A percentile compares a stretch with the other conserved stretches of the same genome.
Conservation (phyloP, 2,888 invertebrate species). For the Sinhomidia bicolor region DNA sequence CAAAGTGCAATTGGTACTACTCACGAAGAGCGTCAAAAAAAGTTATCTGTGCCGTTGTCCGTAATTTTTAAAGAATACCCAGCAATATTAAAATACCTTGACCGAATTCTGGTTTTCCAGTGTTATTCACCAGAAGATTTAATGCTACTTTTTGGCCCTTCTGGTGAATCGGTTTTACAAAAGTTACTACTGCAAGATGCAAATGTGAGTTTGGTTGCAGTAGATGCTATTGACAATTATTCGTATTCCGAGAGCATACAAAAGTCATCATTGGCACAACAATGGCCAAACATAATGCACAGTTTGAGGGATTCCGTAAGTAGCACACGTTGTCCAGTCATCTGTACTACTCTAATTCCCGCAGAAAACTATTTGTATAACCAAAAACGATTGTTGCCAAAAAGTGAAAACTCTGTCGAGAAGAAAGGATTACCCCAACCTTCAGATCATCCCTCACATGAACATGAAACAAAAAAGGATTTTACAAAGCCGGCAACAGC, state of each 20-base stretch:
- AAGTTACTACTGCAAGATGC: constrained; percentile 55
- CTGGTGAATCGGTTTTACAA: constrained; percentile 61
- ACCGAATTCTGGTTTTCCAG: constrained; percentile 62
- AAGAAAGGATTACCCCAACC: not conserved
- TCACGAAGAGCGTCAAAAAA: not conserved
- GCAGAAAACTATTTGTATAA: not conserved
- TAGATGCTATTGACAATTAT: constrained; percentile 75
- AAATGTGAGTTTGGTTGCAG: constrained; percentile 66
- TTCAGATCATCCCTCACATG: not conserved
- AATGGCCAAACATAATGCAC: constrained; percentile 64
- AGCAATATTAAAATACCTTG: constrained; percentile 55
- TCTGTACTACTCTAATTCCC: constrained; percentile 58
- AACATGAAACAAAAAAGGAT: not conserved
- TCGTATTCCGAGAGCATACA: constrained; percentile 51
- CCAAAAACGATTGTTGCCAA: not conserved
- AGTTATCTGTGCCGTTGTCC: not conserved
- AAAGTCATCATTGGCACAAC: not conserved
- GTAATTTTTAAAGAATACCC: constrained; percentile 43
- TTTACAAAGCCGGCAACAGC: not conserved
- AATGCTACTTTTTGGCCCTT: constrained; percentile 70
- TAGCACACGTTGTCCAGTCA: constrained; percentile 67
- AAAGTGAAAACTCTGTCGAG: not conserved
- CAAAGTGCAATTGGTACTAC: not conserved
- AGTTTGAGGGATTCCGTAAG: constrained; percentile 59
- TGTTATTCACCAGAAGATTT: constrained; percentile 75